Base-by-base conservation (phyloP, 1,140 invertebrate species). In the Trichomalopsis sarcophagae region DNA sequence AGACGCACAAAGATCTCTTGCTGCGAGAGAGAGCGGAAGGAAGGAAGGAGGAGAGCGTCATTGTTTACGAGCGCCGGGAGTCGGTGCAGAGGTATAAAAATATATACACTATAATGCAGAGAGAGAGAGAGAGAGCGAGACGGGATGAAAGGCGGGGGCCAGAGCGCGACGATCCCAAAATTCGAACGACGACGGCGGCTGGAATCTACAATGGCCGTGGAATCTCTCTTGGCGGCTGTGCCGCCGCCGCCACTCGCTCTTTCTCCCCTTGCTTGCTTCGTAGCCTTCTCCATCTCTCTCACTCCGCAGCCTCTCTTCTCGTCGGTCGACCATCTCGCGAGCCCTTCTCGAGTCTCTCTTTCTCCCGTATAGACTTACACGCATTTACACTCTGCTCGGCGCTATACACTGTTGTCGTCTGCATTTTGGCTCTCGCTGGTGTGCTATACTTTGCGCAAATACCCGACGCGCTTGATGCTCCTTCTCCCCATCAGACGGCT, bases 191-290 rank as follows among this genome's bases (percentile, higher is more conserved):
- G 33, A 36, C 33, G 33, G 5, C 33, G 2, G 81, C 68, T 81
- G 69, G 78, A 85, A 80, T 81, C 36, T 23, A 85, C 78, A 81
- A 85, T 85, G 78, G 84, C 71, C 55, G 50, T 81, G 78, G 69
- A 82, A 81, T 81, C 55, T 77, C 55, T 77, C n/a, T 30, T 68
- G 30, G 10, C 23, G 44, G 36, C 17, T 74, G 27, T 27, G 40
- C 33, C 14, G 66, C 47, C 30, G 13, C n/a, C 5, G 13, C 44
- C 10, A 23, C 68, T 36, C 33, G 33, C 33, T 50, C 27, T 30
- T 17, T 30, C 27, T 40, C 68, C 66, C 36, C 47, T 50, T 50
- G 47, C 47, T 27, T 36, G n/a, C 74, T 30, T 36, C 2, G 7
- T 23, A 17, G 47, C 66, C 66, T 50, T 77, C 47, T 44, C 40